Evolutionary conservation across 2,888 invertebrate genomes (phyloP).

Genomic region (Pyrrhia umbra): DNA sequence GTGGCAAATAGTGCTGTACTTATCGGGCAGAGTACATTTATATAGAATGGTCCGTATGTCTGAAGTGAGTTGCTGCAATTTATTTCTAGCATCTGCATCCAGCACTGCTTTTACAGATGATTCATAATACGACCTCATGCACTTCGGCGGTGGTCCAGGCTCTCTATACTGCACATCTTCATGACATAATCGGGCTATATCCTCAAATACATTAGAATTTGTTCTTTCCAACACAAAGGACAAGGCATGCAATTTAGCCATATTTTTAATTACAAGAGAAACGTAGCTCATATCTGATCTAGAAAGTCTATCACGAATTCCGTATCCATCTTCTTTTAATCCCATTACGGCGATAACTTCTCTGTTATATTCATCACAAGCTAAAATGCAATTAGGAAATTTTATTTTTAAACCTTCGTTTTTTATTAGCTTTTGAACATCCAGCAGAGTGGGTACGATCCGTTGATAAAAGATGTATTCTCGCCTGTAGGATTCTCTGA

Average conservation of each 20-base stretch:
- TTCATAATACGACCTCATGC: slow-evolving; percentile 73
- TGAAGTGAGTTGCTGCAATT: slow-evolving; percentile 69
- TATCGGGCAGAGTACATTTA: slow-evolving; percentile 70
- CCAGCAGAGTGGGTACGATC: slow-evolving; percentile 71
- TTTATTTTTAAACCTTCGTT: slow-evolving; percentile 80
- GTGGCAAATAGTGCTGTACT: slow-evolving; percentile 77
- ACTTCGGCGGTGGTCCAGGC: slow-evolving; percentile 68
- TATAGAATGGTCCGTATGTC: slow-evolving; percentile 72
- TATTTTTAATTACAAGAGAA: slow-evolving; percentile 75
- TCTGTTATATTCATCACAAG: slow-evolving; percentile 71
- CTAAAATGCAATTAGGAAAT: slow-evolving; percentile 76
- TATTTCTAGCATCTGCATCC: slow-evolving; percentile 67
- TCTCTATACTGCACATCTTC: slow-evolving; percentile 78
- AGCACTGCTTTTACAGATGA: slow-evolving; percentile 74
- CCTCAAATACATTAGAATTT: slow-evolving; percentile 69
- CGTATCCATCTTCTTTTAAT: slow-evolving; percentile 60
- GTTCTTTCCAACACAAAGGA: slow-evolving; percentile 73
- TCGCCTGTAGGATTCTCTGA: slow-evolving; percentile 74
- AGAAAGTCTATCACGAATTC: slow-evolving; percentile 69
- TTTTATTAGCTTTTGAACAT: slow-evolving; percentile 72
- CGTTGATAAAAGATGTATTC: slow-evolving; percentile 72
- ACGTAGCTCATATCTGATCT: slow-evolving; percentile 72
- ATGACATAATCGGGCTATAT: slow-evolving; percentile 68
- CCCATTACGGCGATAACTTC: slow-evolving; percentile 71
- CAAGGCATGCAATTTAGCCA: slow-evolving; percentile 80